phyloP scores from a whole-genome alignment of 2,797 vertebrate genomes.

The Cygnus olor region DNA sequence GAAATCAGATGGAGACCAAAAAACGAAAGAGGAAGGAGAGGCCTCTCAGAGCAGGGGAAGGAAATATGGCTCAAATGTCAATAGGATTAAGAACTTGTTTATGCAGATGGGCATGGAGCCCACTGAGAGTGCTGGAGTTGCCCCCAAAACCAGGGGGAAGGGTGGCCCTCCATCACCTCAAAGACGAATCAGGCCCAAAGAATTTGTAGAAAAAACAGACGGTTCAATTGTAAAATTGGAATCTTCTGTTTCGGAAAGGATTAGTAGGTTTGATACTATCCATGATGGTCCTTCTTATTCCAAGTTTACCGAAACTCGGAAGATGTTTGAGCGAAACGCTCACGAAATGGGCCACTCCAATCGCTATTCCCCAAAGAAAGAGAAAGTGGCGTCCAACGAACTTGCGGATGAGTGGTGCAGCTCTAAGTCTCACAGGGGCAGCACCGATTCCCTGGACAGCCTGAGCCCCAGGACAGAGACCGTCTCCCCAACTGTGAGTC shows the following conservation, averaged over 20 bases:
- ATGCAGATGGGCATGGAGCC: conserved; percentile 96
- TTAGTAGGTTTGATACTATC: conserved; percentile 83
- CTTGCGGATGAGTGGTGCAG: conserved; percentile 90
- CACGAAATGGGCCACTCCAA: conserved; percentile 86
- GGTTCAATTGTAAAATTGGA: conserved; percentile 88
- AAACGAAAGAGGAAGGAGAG: conserved; percentile 86
- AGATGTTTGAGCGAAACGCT: conserved; percentile 92
- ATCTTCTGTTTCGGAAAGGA: conserved; percentile 81
- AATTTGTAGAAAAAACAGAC: conserved; percentile 90
- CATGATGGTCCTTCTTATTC: conserved; percentile 82
- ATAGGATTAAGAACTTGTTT: conserved; percentile 98
- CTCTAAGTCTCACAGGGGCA: conserved; percentile 91
- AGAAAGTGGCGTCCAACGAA: conserved; percentile 87
- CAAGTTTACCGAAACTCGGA: conserved; percentile 96
- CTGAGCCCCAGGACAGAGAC: conserved; percentile 95
- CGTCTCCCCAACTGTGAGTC: conserved; percentile 95
- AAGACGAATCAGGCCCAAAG: conserved; percentile 88
- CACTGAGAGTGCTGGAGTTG: conserved; percentile 74
- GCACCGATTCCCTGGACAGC: conserved; percentile 95
- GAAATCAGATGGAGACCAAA: conserved; percentile 85
- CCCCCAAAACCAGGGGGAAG: conserved; percentile 75
- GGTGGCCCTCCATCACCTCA: conserved; percentile 85
- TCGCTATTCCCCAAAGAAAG: conserved; percentile 88
- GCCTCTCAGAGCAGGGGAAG: conserved; percentile 89
- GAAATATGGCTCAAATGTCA: conserved; percentile 96